Evolutionary conservation across 2,888 invertebrate species (phyloP).

Genomic region (Operophtera brumata): DNA sequence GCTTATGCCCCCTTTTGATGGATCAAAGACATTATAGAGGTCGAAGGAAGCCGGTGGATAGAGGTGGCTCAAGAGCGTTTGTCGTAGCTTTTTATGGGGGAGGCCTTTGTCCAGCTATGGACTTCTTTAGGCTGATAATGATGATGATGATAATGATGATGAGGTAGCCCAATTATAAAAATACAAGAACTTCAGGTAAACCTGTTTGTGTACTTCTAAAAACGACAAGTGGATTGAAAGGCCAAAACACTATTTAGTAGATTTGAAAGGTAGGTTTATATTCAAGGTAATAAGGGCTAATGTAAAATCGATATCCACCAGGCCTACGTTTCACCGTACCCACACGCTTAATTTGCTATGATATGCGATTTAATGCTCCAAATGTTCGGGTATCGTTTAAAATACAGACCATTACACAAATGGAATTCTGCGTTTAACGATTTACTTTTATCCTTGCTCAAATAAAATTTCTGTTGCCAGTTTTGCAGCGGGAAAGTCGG

Average conservation of each 20-base stretch:
- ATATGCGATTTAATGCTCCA: slow-evolving; percentile 46
- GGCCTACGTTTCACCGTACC: slow-evolving; percentile 39
- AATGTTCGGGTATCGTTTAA: slow-evolving; percentile 38
- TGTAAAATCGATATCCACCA: slow-evolving; percentile 60
- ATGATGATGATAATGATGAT: no score
- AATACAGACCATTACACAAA: slow-evolving; percentile 26
- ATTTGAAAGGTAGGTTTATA: slow-evolving; percentile 36
- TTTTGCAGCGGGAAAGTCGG: slow-evolving; percentile 94
- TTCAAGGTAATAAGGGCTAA: slow-evolving; percentile 53
- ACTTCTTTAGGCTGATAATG: no score
- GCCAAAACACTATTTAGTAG: slow-evolving; percentile 24
- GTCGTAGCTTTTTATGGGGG: no score
- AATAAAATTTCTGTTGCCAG: slow-evolving; percentile 73
- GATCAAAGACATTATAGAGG: no score
- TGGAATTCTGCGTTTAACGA: slow-evolving; percentile 9
- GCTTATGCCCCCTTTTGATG: no score
- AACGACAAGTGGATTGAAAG: slow-evolving; percentile 1
- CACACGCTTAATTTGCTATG: slow-evolving; percentile 53
- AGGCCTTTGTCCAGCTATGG: no score
- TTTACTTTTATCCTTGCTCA: slow-evolving; percentile 19
- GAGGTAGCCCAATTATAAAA: no score
- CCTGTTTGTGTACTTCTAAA: not conserved
- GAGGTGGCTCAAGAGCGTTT: no score
- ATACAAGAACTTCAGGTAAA: no score
- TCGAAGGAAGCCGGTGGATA: no score